These are phyloP conservation scores for Idaea dimidiata DNA, from an alignment of 2,888 invertebrate species.

Conservation along the genomic window DNA sequence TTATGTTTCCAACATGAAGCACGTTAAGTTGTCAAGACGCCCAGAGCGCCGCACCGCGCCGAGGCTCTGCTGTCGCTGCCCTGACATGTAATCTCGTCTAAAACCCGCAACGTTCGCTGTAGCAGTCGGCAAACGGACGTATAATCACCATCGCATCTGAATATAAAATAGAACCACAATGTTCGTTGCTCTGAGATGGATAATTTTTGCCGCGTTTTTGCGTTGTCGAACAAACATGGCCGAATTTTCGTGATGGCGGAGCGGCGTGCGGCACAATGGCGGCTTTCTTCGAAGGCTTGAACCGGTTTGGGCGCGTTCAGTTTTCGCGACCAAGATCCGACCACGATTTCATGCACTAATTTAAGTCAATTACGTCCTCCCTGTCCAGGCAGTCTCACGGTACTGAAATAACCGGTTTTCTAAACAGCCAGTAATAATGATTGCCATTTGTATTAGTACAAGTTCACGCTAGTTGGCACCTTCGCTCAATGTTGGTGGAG, in stretches of 20 bases:
- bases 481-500: constrained; percentile 50
- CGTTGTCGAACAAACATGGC: constrained; percentile 66
- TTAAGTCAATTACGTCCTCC: constrained; percentile 61
- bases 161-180: constrained; percentile 36
- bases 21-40: neutral
- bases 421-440: constrained; percentile 50
- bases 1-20: constrained; percentile 11
- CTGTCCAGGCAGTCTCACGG: constrained; percentile 60
- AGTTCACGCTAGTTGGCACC: constrained; percentile 48
- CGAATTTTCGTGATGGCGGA: constrained; percentile 66
- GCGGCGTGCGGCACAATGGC: constrained; percentile 45
- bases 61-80: constrained; percentile 16
- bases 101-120: constrained; percentile 27
- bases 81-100: constrained; percentile 33
- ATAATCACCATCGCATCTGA: constrained; percentile 44
- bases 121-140: constrained; percentile 33
- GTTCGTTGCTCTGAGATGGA: constrained; percentile 46
- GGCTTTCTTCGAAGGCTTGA: constrained; percentile 53
- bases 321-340: constrained; percentile 57
- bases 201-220: constrained; percentile 64
- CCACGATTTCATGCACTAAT: constrained; percentile 51
- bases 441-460: constrained; percentile 40
- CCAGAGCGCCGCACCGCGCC: constrained; percentile 13
- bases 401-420: constrained; percentile 71
- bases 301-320: constrained; percentile 59